Conservation (phyloP, 2,888 invertebrate species). For the Parnassius apollo region DNA sequence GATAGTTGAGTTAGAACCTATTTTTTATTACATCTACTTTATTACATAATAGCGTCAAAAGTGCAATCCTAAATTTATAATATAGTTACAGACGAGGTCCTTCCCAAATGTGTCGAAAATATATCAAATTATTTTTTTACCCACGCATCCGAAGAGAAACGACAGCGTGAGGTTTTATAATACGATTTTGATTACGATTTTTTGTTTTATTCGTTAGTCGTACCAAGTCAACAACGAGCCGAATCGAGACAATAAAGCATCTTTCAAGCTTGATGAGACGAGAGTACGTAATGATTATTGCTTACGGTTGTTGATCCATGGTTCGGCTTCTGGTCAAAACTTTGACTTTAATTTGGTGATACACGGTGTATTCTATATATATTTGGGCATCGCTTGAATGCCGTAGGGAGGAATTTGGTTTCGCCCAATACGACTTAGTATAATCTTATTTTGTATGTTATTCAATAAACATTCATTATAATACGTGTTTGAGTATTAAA, state of each 20-base stretch:
- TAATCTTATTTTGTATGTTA: not conserved
- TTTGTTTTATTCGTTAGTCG: conserved; percentile 49
- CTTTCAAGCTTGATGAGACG: conserved; percentile 72
- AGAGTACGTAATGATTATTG: conserved; percentile 76
- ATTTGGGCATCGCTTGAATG: conserved; percentile 17
- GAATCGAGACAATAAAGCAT: conserved; percentile 75
- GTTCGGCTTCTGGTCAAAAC: conserved; percentile 54
- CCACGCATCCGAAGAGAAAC: conserved; percentile 37
- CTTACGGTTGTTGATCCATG: conserved; percentile 65
- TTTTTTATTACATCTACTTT: too few relatives aligned
- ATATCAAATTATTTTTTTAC: conserved; percentile 52
- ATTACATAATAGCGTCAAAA: not conserved
- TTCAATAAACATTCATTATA: conserved; percentile 1
- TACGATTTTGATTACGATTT: conserved; percentile 68
- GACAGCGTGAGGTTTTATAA: conserved; percentile 70
- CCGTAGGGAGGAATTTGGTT: not conserved
- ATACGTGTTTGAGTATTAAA: not conserved
- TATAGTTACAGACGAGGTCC: conserved; percentile 28
- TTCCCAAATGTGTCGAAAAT: conserved; percentile 47
- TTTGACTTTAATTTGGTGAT: conserved; percentile 50
- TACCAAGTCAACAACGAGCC: conserved; percentile 78
- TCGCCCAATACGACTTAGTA: conserved; percentile 3
- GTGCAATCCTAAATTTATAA: not conserved
- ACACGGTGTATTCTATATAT: conserved; percentile 28
- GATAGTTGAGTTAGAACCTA: too few relatives aligned